These are phyloP conservation scores for Lepilemur ruficaudatus DNA, from an alignment of 2,797 vertebrate genomes.

Conservation along the genomic window DNA sequence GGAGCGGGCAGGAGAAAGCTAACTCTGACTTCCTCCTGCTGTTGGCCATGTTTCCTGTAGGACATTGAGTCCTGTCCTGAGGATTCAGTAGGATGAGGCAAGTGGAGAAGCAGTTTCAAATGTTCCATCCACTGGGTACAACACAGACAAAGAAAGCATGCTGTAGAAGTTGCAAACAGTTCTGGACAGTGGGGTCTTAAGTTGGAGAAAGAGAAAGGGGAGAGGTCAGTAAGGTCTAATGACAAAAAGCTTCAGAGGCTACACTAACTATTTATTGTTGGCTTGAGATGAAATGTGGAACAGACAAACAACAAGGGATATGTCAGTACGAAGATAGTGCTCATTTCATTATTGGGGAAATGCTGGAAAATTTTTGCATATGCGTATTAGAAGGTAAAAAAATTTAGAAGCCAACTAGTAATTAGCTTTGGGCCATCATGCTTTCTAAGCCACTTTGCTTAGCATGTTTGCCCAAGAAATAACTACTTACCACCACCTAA, in stretches of 20 bases:
- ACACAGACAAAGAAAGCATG: not conserved
- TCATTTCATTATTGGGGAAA: not conserved
- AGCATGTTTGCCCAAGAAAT: not conserved
- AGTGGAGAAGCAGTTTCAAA: not conserved
- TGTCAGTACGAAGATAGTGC: not conserved
- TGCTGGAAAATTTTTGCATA: not conserved
- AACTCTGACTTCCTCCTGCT: not conserved
- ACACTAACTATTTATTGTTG: not conserved
- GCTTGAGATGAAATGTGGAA: not conserved
- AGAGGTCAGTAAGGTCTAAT: not conserved
- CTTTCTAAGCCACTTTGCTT: not conserved
- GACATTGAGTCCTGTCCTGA: not conserved
- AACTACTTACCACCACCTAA: not conserved
- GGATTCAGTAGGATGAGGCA: not conserved
- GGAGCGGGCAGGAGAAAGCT: not conserved
- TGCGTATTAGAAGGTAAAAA: not conserved
- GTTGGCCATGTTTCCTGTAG: not conserved
- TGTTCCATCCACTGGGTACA: not conserved
- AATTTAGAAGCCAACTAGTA: not conserved
- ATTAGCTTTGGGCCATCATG: not conserved
- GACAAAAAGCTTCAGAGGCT: not conserved
- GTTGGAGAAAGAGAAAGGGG: not conserved
- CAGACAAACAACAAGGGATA: not conserved
- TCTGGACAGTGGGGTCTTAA: not conserved
- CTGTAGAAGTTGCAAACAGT: not conserved